phyloP scores from a whole-genome alignment of 2,113 vertebrate species.

The Pongo pygmaeus region DNA sequence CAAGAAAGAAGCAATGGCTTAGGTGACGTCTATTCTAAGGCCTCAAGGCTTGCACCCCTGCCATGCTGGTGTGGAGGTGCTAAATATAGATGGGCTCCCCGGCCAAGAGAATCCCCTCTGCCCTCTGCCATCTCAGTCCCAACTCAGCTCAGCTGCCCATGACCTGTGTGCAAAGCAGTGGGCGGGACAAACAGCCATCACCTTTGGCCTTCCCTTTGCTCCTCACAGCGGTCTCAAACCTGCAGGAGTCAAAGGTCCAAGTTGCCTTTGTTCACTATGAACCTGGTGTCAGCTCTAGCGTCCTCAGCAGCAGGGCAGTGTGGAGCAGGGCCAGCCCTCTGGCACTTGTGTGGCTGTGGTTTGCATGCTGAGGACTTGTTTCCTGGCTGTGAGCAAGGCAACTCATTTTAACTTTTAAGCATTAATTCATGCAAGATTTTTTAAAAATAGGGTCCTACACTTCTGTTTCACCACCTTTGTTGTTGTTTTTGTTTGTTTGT shows the following conservation, averaged over 20 bases:
- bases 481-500: no score
- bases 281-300: neutral
- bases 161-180: neutral
- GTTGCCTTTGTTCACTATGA: neutral
- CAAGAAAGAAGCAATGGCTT: neutral
- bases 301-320: neutral
- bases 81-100: neutral
- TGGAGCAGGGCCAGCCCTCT: neutral
- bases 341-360: neutral
- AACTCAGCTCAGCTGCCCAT: neutral
- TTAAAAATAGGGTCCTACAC: neutral
- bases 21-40: neutral
- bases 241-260: neutral
- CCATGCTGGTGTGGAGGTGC: neutral
- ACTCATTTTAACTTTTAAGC: neutral
- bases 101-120: neutral
- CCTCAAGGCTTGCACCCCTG: neutral
- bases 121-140: neutral
- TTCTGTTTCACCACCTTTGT: neutral
- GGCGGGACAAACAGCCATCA: neutral
- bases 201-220: neutral
- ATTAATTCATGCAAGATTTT: constrained; percentile 22
- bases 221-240: neutral
- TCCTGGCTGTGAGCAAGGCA: neutral
- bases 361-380: neutral